Evolutionary conservation across 2,888 invertebrate genomes (phyloP).

Genomic region (Bhutanitis thaidina): DNA sequence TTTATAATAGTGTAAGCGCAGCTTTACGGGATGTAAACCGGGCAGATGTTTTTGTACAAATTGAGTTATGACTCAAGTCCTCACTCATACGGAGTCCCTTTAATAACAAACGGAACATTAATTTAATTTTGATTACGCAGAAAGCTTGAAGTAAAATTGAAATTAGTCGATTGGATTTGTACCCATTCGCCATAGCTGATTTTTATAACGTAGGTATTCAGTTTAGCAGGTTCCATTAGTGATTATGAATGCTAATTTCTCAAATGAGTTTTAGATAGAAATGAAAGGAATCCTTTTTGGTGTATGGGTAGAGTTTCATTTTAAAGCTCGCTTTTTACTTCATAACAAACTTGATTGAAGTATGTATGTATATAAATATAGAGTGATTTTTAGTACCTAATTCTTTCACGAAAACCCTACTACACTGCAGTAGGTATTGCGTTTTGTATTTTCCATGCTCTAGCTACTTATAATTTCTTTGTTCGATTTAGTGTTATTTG

Average conservation of each 20-base stretch:
- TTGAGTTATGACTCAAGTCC: constrained; percentile 36
- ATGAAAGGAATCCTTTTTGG: constrained; percentile 3
- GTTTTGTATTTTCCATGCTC: too few species aligned
- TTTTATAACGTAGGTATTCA: constrained; percentile 3
- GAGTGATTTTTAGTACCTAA: too few species aligned
- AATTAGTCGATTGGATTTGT: constrained; percentile 11
- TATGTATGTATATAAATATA: too few species aligned
- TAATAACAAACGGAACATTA: constrained; percentile 21
- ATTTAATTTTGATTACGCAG: constrained; percentile 27
- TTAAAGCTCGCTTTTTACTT: neutral
- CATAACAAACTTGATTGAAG: too few species aligned
- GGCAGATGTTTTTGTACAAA: constrained; percentile 50
- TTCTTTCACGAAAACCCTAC: too few species aligned
- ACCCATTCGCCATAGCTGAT: constrained; percentile 2
- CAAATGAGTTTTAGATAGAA: constrained; percentile 13
- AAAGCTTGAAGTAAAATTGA: constrained; percentile 12
- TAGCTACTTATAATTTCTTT: too few species aligned
- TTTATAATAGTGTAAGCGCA: constrained; percentile 10
- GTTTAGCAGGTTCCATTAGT: constrained; percentile 11
- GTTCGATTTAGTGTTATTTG: too few species aligned
- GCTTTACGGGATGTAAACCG: constrained; percentile 33
- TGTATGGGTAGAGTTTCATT: constrained; percentile 1
- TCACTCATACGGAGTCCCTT: constrained; percentile 28
- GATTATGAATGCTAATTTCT: constrained; percentile 12
- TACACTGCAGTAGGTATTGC: too few species aligned